Base-by-base conservation (phyloP, 2,888 invertebrate genomes). In the Busseola fusca region DNA sequence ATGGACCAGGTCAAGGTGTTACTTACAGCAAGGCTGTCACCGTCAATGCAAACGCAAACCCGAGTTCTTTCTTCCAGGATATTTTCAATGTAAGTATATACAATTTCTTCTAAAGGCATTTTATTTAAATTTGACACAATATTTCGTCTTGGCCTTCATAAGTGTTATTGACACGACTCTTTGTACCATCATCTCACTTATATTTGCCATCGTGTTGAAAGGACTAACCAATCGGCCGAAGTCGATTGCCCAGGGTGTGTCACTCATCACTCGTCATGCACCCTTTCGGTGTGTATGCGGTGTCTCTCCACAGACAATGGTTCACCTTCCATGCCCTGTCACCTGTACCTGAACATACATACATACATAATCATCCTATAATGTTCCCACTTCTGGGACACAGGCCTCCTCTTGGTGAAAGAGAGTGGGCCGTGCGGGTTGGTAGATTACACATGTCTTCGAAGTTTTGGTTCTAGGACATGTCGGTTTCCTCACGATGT, bases 61-160 rank as follows among this genome's bases (percentile, higher is more conserved):
- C 80, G 1, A 82, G 42, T 0, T 91, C 93, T n/a, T 94, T 97
- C 70, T 96, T 96, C 83, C 94, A 96, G 58, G 97, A 97, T 84
- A 96, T 97, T 74, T 97, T 97, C 80, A 97, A 97, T 87, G 97
- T 97, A 88, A 96, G 96, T 94, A 12, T 12, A 21, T 21, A 30
- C 18, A 56, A 18, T 18, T 56, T 4, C 30, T 56, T 9, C 18
- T 14, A 9, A 3, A 7, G 18, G 9, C 16, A 54, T 27, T 1
- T 6, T 25, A 25, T 25, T 52, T 25, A 1, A 25, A 14, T 2
- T 52, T 25, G 14, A 14, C 25, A 50, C 12, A 25, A 52, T 14
- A 52, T 52, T n/a, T 14, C 25, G 14, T 52, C 25, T 25, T 14
- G 2, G 25, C 52, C 14, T 52, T 6, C 6, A 3, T 48, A 48